phyloP scores from a whole-genome alignment of 2,113 vertebrate genomes.

The Anhinga rufa region DNA sequence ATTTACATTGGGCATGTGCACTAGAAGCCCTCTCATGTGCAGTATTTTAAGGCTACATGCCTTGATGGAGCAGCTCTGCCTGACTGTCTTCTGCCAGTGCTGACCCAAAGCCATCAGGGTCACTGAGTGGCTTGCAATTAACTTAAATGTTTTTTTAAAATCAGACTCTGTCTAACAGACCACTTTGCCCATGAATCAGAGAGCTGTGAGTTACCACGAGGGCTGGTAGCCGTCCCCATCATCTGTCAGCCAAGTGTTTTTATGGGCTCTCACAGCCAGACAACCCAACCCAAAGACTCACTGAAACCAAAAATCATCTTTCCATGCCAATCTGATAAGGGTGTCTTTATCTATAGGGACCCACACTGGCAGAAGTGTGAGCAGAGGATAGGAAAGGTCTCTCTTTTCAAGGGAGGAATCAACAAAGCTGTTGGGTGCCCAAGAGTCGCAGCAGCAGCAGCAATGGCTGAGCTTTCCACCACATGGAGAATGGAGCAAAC shows the following conservation, averaged over 20 bases:
- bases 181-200: not conserved
- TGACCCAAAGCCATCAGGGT: not conserved
- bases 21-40: not conserved
- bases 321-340: not conserved
- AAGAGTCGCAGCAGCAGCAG: fast-evolving
- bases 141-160: not conserved
- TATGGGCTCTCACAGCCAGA: not conserved
- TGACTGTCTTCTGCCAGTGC: not conserved
- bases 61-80: not conserved
- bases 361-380: not conserved
- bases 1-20: not conserved
- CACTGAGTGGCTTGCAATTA: not conserved
- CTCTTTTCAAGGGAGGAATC: not conserved
- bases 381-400: not conserved
- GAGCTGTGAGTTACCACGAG: not conserved
- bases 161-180: not conserved
- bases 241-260: not conserved
- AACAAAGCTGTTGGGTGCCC: not conserved
- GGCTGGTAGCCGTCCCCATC: not conserved
- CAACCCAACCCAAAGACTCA: not conserved
- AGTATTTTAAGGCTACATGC: not conserved
- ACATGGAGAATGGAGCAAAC: not conserved
- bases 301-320: not conserved
- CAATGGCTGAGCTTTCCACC: not conserved
- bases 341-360: not conserved